These are phyloP conservation scores for Mionectes olivaceus DNA, from an alignment of 2,797 vertebrate species.

Conservation along the genomic window DNA sequence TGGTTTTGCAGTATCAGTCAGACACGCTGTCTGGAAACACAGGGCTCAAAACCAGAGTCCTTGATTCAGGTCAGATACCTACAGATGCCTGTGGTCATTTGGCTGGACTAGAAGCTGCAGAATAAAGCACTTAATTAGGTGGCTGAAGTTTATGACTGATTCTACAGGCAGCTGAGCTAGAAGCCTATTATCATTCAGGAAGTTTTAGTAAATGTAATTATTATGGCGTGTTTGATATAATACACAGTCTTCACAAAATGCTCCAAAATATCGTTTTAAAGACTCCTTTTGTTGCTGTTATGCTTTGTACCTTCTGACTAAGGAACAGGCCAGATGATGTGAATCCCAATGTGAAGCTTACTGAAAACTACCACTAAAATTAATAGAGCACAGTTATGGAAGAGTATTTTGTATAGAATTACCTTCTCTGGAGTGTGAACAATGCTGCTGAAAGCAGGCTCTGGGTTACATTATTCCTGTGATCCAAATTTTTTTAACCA, in stretches of 20 bases:
- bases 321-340: slow-evolving; percentile 3
- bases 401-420: slow-evolving; percentile 43
- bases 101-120: background rate
- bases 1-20: slow-evolving; percentile 63
- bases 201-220: slow-evolving; percentile 48
- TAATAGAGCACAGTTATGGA: slow-evolving; percentile 48
- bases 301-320: slow-evolving; percentile 17
- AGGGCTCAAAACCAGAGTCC: slow-evolving; percentile 46
- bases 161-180: background rate
- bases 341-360: slow-evolving; percentile 23
- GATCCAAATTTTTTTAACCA: slow-evolving; percentile 77
- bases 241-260: background rate
- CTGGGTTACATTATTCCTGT: slow-evolving; percentile 57
- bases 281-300: background rate
- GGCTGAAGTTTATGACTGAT: slow-evolving; percentile 27
- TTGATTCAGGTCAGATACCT: slow-evolving; percentile 64
- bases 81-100: background rate
- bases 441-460: slow-evolving; percentile 42
- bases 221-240: slow-evolving; percentile 23
- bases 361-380: slow-evolving; percentile 52
- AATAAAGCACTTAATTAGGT: slow-evolving; percentile 44
- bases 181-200: background rate
- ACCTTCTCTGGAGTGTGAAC: slow-evolving; percentile 56
- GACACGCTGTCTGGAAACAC: slow-evolving; percentile 59
- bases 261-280: background rate